Base-by-base conservation (phyloP, 2,797 vertebrate species). In the Sebastes vulpes region DNA sequence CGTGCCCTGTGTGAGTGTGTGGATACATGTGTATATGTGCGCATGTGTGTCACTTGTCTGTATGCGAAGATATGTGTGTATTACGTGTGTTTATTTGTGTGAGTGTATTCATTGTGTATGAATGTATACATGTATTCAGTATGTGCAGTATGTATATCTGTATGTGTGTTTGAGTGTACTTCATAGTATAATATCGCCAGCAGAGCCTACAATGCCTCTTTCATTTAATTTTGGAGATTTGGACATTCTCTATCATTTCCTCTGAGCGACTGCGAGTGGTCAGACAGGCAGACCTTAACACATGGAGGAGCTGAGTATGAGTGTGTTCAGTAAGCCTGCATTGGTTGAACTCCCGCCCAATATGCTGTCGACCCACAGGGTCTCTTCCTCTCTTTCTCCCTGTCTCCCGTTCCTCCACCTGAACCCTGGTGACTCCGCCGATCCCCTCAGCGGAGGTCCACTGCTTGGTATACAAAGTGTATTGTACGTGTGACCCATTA, bases 401-500 rank as follows among this genome's bases (percentile, higher is more conserved):
- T 26, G 14, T 72, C n/a, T 81, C 7, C 29, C 38, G 71, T 59
- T 64, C 53, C 48, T 66, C 75, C 72, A 89, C 84, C 82, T 91
- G 87, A 82, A 90, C 75, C 72, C 67, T 48, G 61, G 71, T 68
- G 83, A 88, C 81, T 82, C 85, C 61, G 26, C 61, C 66, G 25
- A 65, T 80, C 71, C 81, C 72, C 70, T 75, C 70, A 72, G 65
- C 60, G 75, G 72, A 84, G 82, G 82, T 79, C 83, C 76, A 79
- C 76, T 77, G 79, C 87, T 82, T 60, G 52, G 46, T 74, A 88
- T 50, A 88, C 67, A 75, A 84, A 82, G 78, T 69, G 53, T 73
- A 74, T 84, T 89, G 84, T 92, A 82, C 70, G 48, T 89, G 81
- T 92, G 87, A 89, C 84, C 87, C 81, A 73, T 85, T 87, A 89